phyloP scores from a whole-genome alignment of 2,797 vertebrate genomes.

The Lepus oiostolus region DNA sequence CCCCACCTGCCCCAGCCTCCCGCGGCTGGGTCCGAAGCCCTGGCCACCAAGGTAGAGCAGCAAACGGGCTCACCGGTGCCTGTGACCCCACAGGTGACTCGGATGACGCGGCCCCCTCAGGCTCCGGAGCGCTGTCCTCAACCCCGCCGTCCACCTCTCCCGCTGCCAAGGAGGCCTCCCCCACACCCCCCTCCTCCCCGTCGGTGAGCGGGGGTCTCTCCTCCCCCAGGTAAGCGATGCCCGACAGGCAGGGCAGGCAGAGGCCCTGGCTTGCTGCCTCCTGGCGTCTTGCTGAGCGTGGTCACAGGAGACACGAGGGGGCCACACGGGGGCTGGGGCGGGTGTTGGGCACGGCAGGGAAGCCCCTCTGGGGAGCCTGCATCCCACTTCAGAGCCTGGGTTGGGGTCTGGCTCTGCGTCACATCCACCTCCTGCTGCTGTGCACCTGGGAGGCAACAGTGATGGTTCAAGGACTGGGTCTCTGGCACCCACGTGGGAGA shows the following conservation, averaged over 20 bases:
- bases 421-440: too few species aligned
- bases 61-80: not conserved
- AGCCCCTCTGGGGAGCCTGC: too few species aligned
- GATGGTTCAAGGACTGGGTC: too few species aligned
- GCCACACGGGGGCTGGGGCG: too few species aligned
- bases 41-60: not conserved
- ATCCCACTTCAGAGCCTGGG: too few species aligned
- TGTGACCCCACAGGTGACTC: slow-evolving; percentile 93
- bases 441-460: too few species aligned
- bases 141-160: slow-evolving; percentile 94
- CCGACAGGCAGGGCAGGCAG: not conserved
- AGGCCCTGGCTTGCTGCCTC: too few species aligned
- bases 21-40: fast-evolving
- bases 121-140: slow-evolving; percentile 93
- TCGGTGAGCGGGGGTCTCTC: slow-evolving; percentile 94
- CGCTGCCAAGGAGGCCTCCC: slow-evolving; percentile 95
- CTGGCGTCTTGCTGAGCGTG: too few species aligned
- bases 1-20: not conserved
- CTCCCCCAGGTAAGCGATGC: slow-evolving; percentile 91
- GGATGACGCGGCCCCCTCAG: slow-evolving; percentile 95
- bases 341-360: too few species aligned
- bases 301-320: too few species aligned
- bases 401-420: too few species aligned
- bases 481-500: too few species aligned
- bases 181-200: slow-evolving; percentile 97